Evolutionary conservation across 30 jellyfish, hydroid and myxozoan species (phyloP), one percentile per base, ranked within the genome.

Genomic region (Nemopilema nomurai): DNA sequence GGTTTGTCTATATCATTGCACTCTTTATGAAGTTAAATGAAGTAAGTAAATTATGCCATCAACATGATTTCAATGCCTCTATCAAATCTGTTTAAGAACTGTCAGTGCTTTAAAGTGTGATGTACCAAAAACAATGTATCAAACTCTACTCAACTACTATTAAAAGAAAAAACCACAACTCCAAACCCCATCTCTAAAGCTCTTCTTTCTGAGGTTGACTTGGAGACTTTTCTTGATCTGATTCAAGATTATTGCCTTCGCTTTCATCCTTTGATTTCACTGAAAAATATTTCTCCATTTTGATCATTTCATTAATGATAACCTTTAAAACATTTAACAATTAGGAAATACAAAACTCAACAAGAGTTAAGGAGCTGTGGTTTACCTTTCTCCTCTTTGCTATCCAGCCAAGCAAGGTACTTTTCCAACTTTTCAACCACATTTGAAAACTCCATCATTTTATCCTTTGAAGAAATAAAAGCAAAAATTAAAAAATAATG

Each of bases 331-430:
- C 13, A 41, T 13, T 41, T 41, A 13, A 63, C 7, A 25, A 63
- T 20, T 52, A 16, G 20, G 16, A 18, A 21, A 66, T 18, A 16
- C 16, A 66, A n/a, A n/a, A n/a, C n/a, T n/a, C n/a, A n/a, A n/a
- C n/a, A 8, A 67, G 8, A 67, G 77, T 8, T 20, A 67, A 1
- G 7, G 17, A 67, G 29, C 19, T 18, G 0, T 8, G 0, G 41
- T 67, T 28, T 21, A 82, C 90, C 90, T 28, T 41, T 18, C 23
- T 49, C 28, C 13, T 51, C 21, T 31, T 82, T 71, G 27, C n/a
- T 64, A 16, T 71, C 91, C 49, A 83, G 66, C 91, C 86, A 83
- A 1, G 51, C 85, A 71, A 83, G 71, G 57, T 83, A 83, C 26
- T 66, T 76, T 28, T 83, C 91, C 29, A 83, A 21, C 25, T 27